Conservation (phyloP, 1,140 invertebrate species). For the Drosophila nasuta region DNA sequence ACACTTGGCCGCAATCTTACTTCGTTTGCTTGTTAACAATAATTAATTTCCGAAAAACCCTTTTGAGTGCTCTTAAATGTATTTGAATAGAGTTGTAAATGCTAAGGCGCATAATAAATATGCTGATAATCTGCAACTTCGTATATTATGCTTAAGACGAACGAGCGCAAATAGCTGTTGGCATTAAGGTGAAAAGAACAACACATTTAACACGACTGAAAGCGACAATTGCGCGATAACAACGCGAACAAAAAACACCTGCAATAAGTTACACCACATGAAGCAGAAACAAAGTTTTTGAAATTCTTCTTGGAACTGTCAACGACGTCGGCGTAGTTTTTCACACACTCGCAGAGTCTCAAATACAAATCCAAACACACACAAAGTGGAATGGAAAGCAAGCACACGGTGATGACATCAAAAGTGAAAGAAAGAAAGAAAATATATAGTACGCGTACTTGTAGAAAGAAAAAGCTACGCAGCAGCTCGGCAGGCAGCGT, state of each 20-base stretch:
- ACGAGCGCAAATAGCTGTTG: background rate
- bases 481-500: slow-evolving; percentile 9
- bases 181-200: background rate
- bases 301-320: slow-evolving; percentile 70
- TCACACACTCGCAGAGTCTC: background rate
- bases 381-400: slow-evolving; percentile 28
- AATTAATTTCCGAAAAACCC: slow-evolving; percentile 26
- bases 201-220: background rate
- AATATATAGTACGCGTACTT: background rate
- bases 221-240: slow-evolving; percentile 16
- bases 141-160: no score
- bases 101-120: slow-evolving; percentile 3
- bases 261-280: slow-evolving; percentile 55
- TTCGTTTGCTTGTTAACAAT: slow-evolving; percentile 2
- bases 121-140: background rate
- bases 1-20: slow-evolving; percentile 6
- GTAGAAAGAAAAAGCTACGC: background rate
- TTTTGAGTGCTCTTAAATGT: background rate
- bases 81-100: background rate
- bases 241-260: slow-evolving; percentile 45
- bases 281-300: slow-evolving; percentile 49
- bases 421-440: slow-evolving; percentile 32
- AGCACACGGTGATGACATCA: slow-evolving; percentile 37
- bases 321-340: slow-evolving; percentile 48
- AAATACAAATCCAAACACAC: slow-evolving; percentile 2